Base-by-base conservation (phyloP, 2,888 invertebrate species). In the Carcina quercana region DNA sequence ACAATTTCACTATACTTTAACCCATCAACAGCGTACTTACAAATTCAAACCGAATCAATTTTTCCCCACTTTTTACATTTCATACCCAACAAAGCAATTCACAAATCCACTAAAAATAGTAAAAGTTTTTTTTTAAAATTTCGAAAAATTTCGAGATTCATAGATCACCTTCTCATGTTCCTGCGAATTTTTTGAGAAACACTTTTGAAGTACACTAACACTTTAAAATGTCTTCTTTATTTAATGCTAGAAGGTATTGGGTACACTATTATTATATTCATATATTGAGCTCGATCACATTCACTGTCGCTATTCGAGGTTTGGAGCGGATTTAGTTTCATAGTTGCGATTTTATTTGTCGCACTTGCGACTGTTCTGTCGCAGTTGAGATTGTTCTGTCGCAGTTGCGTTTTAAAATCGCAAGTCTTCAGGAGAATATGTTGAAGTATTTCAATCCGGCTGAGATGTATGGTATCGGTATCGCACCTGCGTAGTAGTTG, bases 401-500 rank as follows among this genome's bases (percentile, higher is more conserved):
- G n/a, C n/a, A n/a, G n/a, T n/a, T n/a, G n/a, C n/a, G n/a, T n/a
- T n/a, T n/a, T n/a, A n/a, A n/a, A n/a, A 47, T 47, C 51, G 49
- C 53, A 55, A 50, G 47, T 54, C 45, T 56, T 74, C 63, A 79
- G 37, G 75, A 68, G 54, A 76, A 58, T 62, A 80, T 65, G 52
- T 78, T 71, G 58, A 75, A 73, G 63, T 78, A 75, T 47, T 68
- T 64, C 42, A 82, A 64, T 50, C 71, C 67, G 38, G 66, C 70
- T 42, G 75, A 65, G 26, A 83, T 68, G 61, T 80, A 82, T 37
- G 85, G 85, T 47, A 85, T 64, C 38, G 85, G 85, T 41, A 83
- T 82, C 40, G 72, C 68, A 43, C 76, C 79, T 35, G 73, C 68
- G 54, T 76, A 87, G 68, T 87, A 87, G 69, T 86, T 87, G 61